Conservation (phyloP, 2,113 vertebrate genomes). For the Capricornis sumatraensis region DNA sequence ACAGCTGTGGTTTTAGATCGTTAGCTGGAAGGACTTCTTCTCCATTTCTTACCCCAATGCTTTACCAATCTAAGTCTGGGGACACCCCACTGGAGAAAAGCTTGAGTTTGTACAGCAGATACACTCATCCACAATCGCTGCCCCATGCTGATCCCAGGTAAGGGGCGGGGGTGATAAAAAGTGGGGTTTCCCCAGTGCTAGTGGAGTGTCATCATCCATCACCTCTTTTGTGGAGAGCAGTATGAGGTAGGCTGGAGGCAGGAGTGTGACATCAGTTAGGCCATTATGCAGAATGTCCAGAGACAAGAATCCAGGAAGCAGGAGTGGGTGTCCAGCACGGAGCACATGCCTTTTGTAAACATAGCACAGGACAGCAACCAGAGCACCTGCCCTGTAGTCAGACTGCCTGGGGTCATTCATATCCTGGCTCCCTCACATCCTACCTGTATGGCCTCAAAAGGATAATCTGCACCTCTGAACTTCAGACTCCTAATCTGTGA, state of each 20-base stretch:
- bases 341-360: not conserved
- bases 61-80: not conserved
- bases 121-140: not conserved
- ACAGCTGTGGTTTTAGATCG: not conserved
- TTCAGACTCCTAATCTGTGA: not conserved
- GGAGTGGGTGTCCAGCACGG: not conserved
- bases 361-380: too few species aligned
- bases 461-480: not conserved
- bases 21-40: not conserved
- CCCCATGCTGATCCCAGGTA: not conserved
- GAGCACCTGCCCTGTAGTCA: not conserved
- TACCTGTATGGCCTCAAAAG: not conserved
- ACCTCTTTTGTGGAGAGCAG: not conserved
- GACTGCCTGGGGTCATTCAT: not conserved
- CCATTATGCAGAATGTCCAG: not conserved
- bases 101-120: not conserved
- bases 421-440: not conserved
- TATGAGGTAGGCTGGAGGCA: not conserved
- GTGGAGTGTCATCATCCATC: not conserved
- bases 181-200: not conserved
- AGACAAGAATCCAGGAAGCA: not conserved
- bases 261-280: not conserved
- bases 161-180: not conserved
- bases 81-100: not conserved
- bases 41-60: not conserved